Conservation (phyloP, 2,888 invertebrate genomes). For the Ptychoptera contaminata region DNA sequence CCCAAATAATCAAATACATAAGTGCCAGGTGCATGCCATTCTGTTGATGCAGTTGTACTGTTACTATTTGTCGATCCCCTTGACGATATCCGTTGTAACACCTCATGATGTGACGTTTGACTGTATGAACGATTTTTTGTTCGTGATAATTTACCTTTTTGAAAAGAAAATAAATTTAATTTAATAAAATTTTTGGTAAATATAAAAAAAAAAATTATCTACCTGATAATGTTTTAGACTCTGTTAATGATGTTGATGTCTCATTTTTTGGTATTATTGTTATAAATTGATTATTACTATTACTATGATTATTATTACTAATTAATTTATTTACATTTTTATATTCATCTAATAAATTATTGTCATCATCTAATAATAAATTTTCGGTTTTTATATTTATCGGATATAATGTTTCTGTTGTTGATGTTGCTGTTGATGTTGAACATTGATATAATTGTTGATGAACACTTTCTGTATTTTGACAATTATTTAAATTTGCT, state of each 20-base stretch:
- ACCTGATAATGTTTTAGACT: too few relatives aligned
- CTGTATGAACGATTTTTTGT: conserved; percentile 12
- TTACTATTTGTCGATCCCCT: not conserved
- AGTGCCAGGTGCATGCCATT: conserved; percentile 38
- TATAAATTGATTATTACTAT: not conserved
- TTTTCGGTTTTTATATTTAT: too few relatives aligned
- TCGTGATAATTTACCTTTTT: not conserved
- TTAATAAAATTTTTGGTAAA: not conserved
- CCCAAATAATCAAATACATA: conserved; percentile 31
- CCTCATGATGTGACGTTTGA: conserved; percentile 34
- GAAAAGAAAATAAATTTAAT: not conserved
- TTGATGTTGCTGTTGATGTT: too few relatives aligned
- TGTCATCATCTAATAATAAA: too few relatives aligned
- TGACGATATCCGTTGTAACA: conserved; percentile 40
- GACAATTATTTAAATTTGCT: too few relatives aligned
- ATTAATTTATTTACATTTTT: too few relatives aligned
- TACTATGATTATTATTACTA: not conserved
- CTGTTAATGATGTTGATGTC: too few relatives aligned
- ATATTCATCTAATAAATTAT: too few relatives aligned
- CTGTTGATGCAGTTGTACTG: conserved; percentile 5
- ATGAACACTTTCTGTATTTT: not conserved
- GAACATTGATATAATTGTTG: not conserved
- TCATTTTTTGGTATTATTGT: not conserved
- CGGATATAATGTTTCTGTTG: too few relatives aligned
- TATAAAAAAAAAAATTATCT: too few relatives aligned